Base-by-base conservation (phyloP, 1,140 invertebrate species). In the Cotesia glomerata region DNA sequence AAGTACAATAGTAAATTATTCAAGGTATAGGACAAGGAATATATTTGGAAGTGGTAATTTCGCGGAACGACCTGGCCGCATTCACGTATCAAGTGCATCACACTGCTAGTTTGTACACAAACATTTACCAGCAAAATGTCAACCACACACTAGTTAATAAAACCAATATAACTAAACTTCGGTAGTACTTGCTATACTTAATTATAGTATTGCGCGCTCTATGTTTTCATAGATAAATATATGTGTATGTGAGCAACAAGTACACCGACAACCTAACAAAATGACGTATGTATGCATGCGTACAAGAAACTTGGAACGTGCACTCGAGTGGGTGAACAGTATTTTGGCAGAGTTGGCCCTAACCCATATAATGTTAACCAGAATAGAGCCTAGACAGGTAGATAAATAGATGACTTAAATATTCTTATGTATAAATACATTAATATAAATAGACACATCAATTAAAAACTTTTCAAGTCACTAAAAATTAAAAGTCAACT, bases 31-130 rank as follows among this genome's bases (percentile, higher is more conserved):
- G 49, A 18, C 26, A 51, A 5, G 45, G 77, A 81, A 77, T 79
- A 78, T 77, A 80, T 79, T 81, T 78, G 73, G 77, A 72, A 73
- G 68, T 77, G 73, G 74, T 75, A 75, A 69, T 78, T 78, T 81
- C 75, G 77, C 61, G 73, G 78, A 82, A 79, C 75, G 77, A 78
- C 75, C 73, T 78, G 78, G 79, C 78, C 73, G 76, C 76, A 79
- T 77, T 80, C 76, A 71, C 75, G 76, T 78, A 82, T 80, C 80
- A 80, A 82, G 80, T 82, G 80, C 78, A 82, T 65, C 75, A 61
- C 67, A 45, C 32, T 51, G 18, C 36, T 34, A 56, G 67, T 39
- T 59, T 69, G 70, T 66, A 71, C 71, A 63, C 35, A n/a, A 54
- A n/a, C 49, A 63, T 39, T 69, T 68, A 39, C 66, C 18, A 56